Evolutionary conservation across 2,888 invertebrate genomes (phyloP), one percentile per base, ranked within the genome.

Genomic region (Noctua fimbriata): DNA sequence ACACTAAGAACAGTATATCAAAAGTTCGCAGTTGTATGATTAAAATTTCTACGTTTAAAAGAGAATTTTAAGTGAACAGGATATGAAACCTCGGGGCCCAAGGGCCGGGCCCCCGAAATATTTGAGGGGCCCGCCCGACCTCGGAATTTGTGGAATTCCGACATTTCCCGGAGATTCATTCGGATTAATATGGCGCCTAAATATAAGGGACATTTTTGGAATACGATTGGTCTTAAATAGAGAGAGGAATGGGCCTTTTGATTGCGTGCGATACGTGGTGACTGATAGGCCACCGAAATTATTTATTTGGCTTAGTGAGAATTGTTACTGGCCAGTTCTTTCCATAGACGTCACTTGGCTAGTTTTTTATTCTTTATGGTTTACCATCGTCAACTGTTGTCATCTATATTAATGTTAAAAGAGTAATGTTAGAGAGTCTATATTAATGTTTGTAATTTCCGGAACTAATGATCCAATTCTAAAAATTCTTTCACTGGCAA

Each of bases 11-110:
- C 63, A 63, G 52, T 71, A 79, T 73, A 87, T 73, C 75, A 87
- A 71, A 83, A 76, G 55, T 74, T 69, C 24, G 36, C 41, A 81
- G 74, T 69, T 76, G 63, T 86, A 86, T 79, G 73, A 76, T 84
- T 87, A 79, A 87, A 85, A 82, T 82, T 82, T 73, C 52, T 72
- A 49, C 70, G 70, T 73, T 79, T 58, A 76, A 87, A 84, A 88
- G 87, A 84, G 88, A 81, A 87, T 87, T 84, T 81, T 76, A 86
- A 86, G 83, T 82, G 79, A 78, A 71, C 71, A 73, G 76, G 77
- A 86, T 83, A 88, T 76, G 85, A 78, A 69, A 75, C 69, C 60
- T 74, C 32, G 44, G 55, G 84, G n/a, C 74, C 65, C 71, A 21
- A 24, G n/a, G 66, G 41, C 69, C 18, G 69, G 76, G 76, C 67